Percentiles rank a stretch among this genome's conserved stretches.
These are phyloP conservation scores for Brachypterus glaber DNA, from an alignment of 2,888 invertebrate species.

Conservation along the genomic window DNA sequence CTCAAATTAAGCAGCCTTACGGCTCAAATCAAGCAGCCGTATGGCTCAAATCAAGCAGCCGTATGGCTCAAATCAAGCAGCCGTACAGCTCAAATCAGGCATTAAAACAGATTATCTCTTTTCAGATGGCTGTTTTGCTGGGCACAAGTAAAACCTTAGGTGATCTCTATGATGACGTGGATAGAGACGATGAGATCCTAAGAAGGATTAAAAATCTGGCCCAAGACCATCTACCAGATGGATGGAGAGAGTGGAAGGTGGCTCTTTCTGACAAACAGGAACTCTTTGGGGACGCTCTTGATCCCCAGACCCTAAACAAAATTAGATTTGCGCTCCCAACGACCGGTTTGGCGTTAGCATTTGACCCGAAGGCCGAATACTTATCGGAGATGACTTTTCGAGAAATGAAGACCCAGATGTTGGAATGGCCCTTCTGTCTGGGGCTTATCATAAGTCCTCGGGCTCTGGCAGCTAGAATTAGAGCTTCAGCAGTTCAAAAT, in stretches of 20 bases:
- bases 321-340: slow-evolving; percentile 21
- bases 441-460: slow-evolving; percentile 19
- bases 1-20: not conserved
- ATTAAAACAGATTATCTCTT: no score
- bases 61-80: not conserved
- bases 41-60: not conserved
- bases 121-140: no score
- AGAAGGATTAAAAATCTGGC: not conserved
- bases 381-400: slow-evolving; percentile 18
- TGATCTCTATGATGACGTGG: not conserved
- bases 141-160: no score
- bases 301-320: slow-evolving; percentile 21
- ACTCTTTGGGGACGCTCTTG: slow-evolving; percentile 17
- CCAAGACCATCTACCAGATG: slow-evolving; percentile 15
- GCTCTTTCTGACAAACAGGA: slow-evolving; percentile 11
- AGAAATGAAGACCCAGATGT: slow-evolving; percentile 19
- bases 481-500: slow-evolving; percentile 20
- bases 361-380: slow-evolving; percentile 14
- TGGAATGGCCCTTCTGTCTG: slow-evolving; percentile 22
- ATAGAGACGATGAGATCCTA: not conserved
- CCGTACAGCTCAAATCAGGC: not conserved
- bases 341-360: slow-evolving; percentile 18
- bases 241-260: slow-evolving; percentile 18
- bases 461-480: slow-evolving; percentile 17
- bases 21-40: not conserved